A percentile compares a stretch with the other conserved stretches of the same genome.
Conservation (phyloP, 1,140 invertebrate genomes). For the Aplysia californica region DNA sequence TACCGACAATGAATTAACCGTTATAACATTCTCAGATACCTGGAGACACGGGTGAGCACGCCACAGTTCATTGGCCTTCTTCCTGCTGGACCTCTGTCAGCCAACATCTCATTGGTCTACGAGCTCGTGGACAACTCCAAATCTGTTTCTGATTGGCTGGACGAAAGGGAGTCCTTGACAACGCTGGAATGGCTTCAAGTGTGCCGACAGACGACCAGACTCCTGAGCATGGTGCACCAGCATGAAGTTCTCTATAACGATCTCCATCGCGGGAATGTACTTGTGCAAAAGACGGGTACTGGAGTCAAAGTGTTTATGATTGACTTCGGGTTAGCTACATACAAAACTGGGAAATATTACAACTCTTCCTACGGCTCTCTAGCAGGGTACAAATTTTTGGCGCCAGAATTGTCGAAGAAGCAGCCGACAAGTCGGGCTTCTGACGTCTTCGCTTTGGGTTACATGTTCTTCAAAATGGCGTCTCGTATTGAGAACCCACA, state of each 20-base stretch:
- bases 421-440: neutral
- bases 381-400: neutral
- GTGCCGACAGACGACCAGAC: neutral
- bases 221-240: neutral
- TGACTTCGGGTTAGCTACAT: neutral
- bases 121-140: conserved; percentile 7
- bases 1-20: no score
- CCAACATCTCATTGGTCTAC: conserved; percentile 22
- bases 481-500: neutral
- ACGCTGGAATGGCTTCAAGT: neutral
- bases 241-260: conserved; percentile 6
- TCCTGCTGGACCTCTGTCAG: neutral
- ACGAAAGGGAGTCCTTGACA: neutral
- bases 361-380: neutral
- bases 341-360: neutral
- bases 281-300: neutral
- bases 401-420: neutral
- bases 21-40: neutral
- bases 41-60: neutral
- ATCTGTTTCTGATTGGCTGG: neutral
- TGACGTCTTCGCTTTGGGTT: neutral
- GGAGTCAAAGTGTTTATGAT: neutral
- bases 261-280: neutral
- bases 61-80: conserved; percentile 11
- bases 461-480: neutral